These are phyloP conservation scores for Sarcophaga subvicina DNA, from an alignment of 2,888 invertebrate species.

Conservation along the genomic window DNA sequence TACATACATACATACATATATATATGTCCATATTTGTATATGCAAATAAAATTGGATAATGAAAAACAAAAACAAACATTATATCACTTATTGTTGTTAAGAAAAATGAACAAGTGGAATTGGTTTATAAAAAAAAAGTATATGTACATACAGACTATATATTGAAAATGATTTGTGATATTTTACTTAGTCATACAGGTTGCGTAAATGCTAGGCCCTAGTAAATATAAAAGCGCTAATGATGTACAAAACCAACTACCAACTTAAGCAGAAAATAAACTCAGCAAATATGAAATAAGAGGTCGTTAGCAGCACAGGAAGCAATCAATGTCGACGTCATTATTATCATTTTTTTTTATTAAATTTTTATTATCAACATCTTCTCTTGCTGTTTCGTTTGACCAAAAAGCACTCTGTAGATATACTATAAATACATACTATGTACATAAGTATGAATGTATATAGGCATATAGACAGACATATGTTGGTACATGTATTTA, in stretches of 20 bases:
- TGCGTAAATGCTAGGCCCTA: constrained; percentile 35
- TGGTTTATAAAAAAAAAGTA: no score
- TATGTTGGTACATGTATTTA: constrained; percentile 1
- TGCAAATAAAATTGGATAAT: not conserved
- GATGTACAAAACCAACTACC: constrained; percentile 41
- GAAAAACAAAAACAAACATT: not conserved
- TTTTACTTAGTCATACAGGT: no score
- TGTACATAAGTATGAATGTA: not conserved
- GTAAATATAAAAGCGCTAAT: constrained; percentile 63
- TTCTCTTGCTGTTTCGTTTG: constrained; percentile 54
- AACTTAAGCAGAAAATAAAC: constrained; percentile 7
- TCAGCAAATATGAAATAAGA: constrained; percentile 31
- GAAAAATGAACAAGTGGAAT: no score
- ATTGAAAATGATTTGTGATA: no score
- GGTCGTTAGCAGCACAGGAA: constrained; percentile 70
- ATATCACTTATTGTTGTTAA: not conserved
- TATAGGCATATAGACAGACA: not conserved
- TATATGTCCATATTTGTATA: not conserved
- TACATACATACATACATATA: constrained; percentile 20
- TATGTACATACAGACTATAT: no score
- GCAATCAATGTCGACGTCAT: constrained; percentile 71
- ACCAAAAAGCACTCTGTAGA: constrained; percentile 58
- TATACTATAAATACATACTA: not conserved
- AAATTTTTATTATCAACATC: constrained; percentile 51
- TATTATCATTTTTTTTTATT: constrained; percentile 59